Conservation (phyloP, 2,113 vertebrate genomes). For the Cromileptes altivelis region DNA sequence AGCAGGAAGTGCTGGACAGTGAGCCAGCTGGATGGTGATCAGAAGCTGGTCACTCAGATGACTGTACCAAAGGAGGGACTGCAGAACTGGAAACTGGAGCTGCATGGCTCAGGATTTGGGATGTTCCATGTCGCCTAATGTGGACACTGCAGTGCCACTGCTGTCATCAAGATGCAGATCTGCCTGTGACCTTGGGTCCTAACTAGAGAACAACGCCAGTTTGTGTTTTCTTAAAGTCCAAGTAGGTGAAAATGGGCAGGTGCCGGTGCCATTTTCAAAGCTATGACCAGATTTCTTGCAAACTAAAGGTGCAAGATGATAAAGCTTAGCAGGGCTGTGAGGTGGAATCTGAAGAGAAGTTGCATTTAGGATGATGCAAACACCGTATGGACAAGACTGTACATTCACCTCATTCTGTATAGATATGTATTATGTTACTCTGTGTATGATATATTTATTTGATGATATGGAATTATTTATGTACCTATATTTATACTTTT, state of each 20-base stretch:
- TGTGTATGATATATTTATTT: constrained; percentile 64
- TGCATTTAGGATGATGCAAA: constrained; percentile 14
- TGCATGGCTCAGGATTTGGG: constrained; percentile 59
- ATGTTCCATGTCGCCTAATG: constrained; percentile 75
- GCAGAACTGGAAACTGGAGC: constrained; percentile 53
- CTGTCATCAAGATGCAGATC: neutral
- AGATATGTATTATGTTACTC: constrained; percentile 23
- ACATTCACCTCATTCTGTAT: constrained; percentile 29
- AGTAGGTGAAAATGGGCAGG: neutral
- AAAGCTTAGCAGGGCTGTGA: constrained; percentile 7
- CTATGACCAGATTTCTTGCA: neutral
- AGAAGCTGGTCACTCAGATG: constrained; percentile 39
- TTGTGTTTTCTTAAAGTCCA: constrained; percentile 1
- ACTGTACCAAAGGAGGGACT: rapidly evolving
- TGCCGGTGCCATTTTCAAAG: neutral
- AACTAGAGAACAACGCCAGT: neutral
- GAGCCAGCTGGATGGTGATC: rapidly evolving
- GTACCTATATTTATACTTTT: constrained; percentile 57
- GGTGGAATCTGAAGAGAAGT: constrained; percentile 11
- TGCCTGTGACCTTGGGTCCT: neutral
- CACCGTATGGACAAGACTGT: constrained; percentile 5
- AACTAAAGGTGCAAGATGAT: neutral
- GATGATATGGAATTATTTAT: constrained; percentile 57
- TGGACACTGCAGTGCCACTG: neutral
- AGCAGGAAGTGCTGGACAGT: constrained; percentile 76